Conservation (phyloP, 2,113 vertebrate genomes). For the Salvator merianae region DNA sequence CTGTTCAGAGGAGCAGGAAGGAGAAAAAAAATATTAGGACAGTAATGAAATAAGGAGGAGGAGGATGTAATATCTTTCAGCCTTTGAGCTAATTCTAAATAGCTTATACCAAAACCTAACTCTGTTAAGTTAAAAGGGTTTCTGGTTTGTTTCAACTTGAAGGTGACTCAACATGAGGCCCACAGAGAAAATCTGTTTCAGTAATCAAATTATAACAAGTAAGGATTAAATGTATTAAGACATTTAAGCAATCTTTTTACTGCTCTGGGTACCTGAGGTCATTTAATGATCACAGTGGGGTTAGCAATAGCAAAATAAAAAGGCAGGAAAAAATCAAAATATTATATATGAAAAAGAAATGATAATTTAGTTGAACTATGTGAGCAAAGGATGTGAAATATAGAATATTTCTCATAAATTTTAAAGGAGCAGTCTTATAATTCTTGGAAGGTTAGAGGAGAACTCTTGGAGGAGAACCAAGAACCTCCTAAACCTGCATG, state of each 20-base stretch:
- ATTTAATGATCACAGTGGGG: constrained; percentile 72
- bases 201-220: constrained; percentile 85
- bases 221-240: constrained; percentile 84
- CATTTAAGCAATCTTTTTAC: constrained; percentile 77
- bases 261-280: constrained; percentile 65
- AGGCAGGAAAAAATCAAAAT: constrained; percentile 48
- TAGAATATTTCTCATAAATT: constrained; percentile 59
- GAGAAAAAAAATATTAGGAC: neutral
- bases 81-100: constrained; percentile 66
- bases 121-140: constrained; percentile 79
- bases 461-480: too few relatives aligned
- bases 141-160: constrained; percentile 84
- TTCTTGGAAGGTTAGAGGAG: too few relatives aligned
- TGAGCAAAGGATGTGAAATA: constrained; percentile 58
- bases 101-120: constrained; percentile 68
- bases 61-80: constrained; percentile 59
- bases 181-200: constrained; percentile 80
- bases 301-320: constrained; percentile 72
- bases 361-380: constrained; percentile 59
- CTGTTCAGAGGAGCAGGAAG: too few relatives aligned
- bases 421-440: neutral
- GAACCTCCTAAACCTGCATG: too few relatives aligned
- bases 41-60: constrained; percentile 46
- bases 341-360: constrained; percentile 66
- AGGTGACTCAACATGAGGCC: constrained; percentile 80